Evolutionary conservation across 2,888 invertebrate species (phyloP).

Genomic region (Epinotia demarniana): DNA sequence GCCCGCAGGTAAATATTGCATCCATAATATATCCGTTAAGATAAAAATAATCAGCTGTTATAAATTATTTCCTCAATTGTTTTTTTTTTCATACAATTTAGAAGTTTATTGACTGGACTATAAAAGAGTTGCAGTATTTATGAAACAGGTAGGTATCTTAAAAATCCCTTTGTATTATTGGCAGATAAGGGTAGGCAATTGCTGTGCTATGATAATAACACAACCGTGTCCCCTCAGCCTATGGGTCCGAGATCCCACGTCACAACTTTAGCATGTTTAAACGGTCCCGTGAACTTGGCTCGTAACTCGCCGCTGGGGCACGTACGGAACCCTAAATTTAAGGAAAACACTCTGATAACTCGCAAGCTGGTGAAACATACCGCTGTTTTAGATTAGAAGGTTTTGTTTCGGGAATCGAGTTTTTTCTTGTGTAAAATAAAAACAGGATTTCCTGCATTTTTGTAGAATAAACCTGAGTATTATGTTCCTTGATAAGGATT

Average conservation of each 20-base stretch:
- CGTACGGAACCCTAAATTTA: slow-evolving; percentile 71
- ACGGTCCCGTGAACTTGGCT: slow-evolving; percentile 43
- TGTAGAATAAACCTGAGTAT: neutral
- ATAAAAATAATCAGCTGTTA: too few relatives aligned
- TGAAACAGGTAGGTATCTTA: too few relatives aligned
- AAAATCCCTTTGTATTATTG: too few relatives aligned
- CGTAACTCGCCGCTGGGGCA: slow-evolving; percentile 44
- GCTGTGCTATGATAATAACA: neutral
- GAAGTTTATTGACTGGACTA: too few relatives aligned
- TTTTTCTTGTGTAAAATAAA: slow-evolving; percentile 1
- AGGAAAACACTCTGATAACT: slow-evolving; percentile 77
- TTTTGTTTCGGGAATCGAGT: slow-evolving; percentile 17
- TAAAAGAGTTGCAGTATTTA: too few relatives aligned
- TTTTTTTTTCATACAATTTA: too few relatives aligned
- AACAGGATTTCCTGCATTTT: neutral
- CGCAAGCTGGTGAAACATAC: slow-evolving; percentile 48
- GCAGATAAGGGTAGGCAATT: too few relatives aligned
- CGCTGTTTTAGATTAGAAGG: slow-evolving; percentile 30
- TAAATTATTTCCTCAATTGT: too few relatives aligned
- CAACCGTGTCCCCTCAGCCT: slow-evolving; percentile 8
- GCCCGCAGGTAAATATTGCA: too few relatives aligned
- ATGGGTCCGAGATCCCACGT: slow-evolving; percentile 33
- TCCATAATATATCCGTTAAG: too few relatives aligned
- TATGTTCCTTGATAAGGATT: neutral
- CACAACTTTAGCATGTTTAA: slow-evolving; percentile 39